phyloP scores from a whole-genome alignment of 2,113 vertebrate genomes.

The Eudorcas thomsonii region DNA sequence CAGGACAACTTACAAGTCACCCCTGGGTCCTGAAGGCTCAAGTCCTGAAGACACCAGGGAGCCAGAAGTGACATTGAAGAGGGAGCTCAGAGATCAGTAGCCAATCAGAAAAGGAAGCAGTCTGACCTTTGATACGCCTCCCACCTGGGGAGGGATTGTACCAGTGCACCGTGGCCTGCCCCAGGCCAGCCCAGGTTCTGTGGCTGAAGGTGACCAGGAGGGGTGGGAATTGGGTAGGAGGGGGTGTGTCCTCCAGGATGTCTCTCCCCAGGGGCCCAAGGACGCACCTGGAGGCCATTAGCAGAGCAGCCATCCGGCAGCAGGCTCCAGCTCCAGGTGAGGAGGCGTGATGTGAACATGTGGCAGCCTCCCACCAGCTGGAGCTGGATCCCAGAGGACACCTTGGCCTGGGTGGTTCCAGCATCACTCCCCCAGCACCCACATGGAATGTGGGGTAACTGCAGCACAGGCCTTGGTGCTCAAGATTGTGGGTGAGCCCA shows the following conservation, averaged over 20 bases:
- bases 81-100: neutral
- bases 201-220: slow-evolving; percentile 49
- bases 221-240: neutral
- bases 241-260: slow-evolving; percentile 24
- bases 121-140: neutral
- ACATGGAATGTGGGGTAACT: neutral
- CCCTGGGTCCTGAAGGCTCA: neutral
- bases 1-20: neutral
- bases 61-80: neutral
- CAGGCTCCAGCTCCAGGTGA: slow-evolving; percentile 51
- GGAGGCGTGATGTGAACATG: slow-evolving; percentile 61
- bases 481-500: neutral
- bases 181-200: neutral
- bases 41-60: neutral
- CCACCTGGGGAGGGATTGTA: neutral
- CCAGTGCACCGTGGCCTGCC: neutral
- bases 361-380: slow-evolving; percentile 28
- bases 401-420: slow-evolving; percentile 19
- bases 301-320: slow-evolving; percentile 29
- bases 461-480: neutral
- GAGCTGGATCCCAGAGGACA: slow-evolving; percentile 32
- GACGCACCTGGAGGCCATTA: slow-evolving; percentile 71
- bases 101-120: neutral
- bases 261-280: slow-evolving; percentile 34
- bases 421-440: neutral